Evolutionary conservation across 2,888 invertebrate species (phyloP), one percentile per base, ranked within the genome.

Genomic region (Dynastes hyllus): DNA sequence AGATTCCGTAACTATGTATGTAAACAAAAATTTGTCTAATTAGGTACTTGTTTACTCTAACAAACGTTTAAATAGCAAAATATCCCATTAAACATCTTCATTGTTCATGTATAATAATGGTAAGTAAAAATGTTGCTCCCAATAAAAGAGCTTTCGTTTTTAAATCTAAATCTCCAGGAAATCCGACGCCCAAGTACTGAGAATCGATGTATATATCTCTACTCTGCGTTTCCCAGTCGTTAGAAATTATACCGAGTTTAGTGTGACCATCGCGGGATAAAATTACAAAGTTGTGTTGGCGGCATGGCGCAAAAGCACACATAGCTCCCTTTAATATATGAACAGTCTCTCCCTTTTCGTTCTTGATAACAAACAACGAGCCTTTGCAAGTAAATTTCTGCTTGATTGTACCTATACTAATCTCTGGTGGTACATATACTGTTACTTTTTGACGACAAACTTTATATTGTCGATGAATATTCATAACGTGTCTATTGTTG

Each of bases 311-410:
- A 13, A 61, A 75, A 5, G 73, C 61, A 27, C 40, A 75, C 0
- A 11, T 27, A 3, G 61, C 13, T 13, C 61, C 58, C n/a, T n/a
- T 40, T 45, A 75, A 22, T n/a, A 61, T 75, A 16, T 75, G 73
- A 27, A 75, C 22, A 40, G 29, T 61, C 6, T 75, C 61, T 4
- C 73, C 73, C 55, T 61, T 22, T 61, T 16, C 40, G 45, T 75
- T 61, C 27, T 50, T 75, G n/a, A 75, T 37, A n/a, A 75, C 61
- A 61, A 75, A 61, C 45, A 63, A 45, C 9, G 73, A 61, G 45
- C 73, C 73, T 22, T 50, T 3, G 27, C 73, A 58, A 13, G 73
- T 75, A n/a, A 75, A 61, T 61, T 61, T 75, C 45, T 75, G 27
- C 13, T 75, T 61, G 45, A 75, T 61, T 40, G 73, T 45, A 29